Evolutionary conservation across 2,888 invertebrate species (phyloP).

Genomic region (Frankliniella fusca): DNA sequence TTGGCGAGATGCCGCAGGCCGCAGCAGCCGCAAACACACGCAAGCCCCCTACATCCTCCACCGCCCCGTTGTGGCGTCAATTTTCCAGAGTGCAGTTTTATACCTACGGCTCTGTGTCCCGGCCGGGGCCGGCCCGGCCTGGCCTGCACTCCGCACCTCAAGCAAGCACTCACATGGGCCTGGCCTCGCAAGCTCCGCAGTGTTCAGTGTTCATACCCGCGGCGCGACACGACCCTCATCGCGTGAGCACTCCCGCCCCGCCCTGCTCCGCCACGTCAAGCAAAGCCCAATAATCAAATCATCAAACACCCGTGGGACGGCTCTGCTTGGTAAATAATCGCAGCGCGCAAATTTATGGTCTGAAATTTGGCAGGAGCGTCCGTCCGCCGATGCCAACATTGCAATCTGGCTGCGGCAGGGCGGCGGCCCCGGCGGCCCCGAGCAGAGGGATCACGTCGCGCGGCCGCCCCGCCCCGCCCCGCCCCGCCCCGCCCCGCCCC

Average conservation of each 20-base stretch:
- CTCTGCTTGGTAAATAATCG: background rate
- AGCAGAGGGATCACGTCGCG: background rate
- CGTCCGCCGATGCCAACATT: background rate
- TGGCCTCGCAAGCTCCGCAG: background rate
- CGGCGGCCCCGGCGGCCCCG: background rate
- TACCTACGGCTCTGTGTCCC: background rate
- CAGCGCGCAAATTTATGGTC: background rate
- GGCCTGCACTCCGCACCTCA: background rate
- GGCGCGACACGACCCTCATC: background rate
- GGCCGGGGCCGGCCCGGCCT: background rate
- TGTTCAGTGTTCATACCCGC: background rate
- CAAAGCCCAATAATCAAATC: background rate
- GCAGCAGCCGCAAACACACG: too few relatives aligned
- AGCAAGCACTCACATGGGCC: too few relatives aligned
- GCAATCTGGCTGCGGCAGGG: background rate
- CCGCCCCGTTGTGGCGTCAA: background rate
- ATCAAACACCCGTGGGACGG: too few relatives aligned
- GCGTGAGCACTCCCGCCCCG: background rate
- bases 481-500: background rate
- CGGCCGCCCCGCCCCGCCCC: background rate
- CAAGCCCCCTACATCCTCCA: background rate
- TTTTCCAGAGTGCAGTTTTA: constrained; percentile 20
- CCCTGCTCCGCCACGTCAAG: background rate
- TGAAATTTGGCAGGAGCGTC: background rate
- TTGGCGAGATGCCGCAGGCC: too few relatives aligned